Evolutionary conservation across 2,888 invertebrate species (phyloP), one percentile per base, ranked within the genome.

Genomic region (Tetragonisca angustula): DNA sequence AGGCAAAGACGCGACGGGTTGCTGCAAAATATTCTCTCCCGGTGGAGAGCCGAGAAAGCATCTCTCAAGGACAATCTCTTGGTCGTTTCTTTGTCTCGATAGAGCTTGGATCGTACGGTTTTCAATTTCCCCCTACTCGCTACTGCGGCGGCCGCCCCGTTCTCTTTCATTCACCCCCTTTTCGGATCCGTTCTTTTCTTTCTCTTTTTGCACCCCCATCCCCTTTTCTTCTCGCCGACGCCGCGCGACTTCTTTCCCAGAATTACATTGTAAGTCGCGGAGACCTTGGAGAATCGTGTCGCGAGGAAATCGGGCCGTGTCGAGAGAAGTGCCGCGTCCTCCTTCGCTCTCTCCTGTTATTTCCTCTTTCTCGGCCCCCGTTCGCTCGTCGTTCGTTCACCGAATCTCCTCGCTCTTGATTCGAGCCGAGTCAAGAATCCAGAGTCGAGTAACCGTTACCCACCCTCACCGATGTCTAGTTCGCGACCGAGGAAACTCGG

Each of bases 211-310:
- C n/a, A 9, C 32, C 19, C n/a, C 21, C 15, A 17, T 52, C 52
- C 17, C 27, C 27, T 52, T 52, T 43, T 19, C 43, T 27, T 50
- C 49, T 67, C 82, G 70, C 64, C 81, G 81, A 83, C 36, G 59
- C 78, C 65, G 36, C 82, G 81, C 82, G 81, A 62, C 83, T 74
- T 72, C 65, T 79, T 72, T 27, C 76, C 43, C 70, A 64, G 83
- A 79, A 83, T 84, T 79, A 83, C 84, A 76, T 76, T 50, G 84
- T 69, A 76, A 83, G 75, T 65, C 81, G 73, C 19, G 69, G 13
- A 52, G 83, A 84, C 83, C 83, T 84, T 79, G 83, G 83, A 70
- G 72, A 83, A 83, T 76, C 84, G 79, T 84, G 84, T 79, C 75
- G 84, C 9, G 43, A 68, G 82, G 75, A 78, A 83, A 84, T 78